Conservation (phyloP, 2,888 invertebrate genomes). For the Pammene fasciana region DNA sequence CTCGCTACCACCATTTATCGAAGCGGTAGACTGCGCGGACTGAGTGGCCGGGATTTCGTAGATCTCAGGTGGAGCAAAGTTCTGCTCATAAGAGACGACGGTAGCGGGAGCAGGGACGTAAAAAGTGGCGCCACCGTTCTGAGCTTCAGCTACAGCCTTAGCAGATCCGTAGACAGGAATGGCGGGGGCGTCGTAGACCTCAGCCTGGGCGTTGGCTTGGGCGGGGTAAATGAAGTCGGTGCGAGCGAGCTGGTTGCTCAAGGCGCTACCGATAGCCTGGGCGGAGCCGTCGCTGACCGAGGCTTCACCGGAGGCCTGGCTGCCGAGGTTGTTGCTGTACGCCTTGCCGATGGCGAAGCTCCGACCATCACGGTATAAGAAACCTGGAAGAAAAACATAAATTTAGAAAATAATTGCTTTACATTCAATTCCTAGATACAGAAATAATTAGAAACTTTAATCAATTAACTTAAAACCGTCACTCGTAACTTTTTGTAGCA, state of each 20-base stretch:
- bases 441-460: too few relatives aligned
- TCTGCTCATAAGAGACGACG: slow-evolving; percentile 69
- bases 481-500: too few relatives aligned
- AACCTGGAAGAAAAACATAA: slow-evolving; percentile 52
- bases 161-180: slow-evolving; percentile 49
- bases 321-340: slow-evolving; percentile 57
- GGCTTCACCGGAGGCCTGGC: slow-evolving; percentile 61
- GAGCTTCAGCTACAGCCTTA: slow-evolving; percentile 51
- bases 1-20: slow-evolving; percentile 58
- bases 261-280: slow-evolving; percentile 59
- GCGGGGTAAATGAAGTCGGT: slow-evolving; percentile 58
- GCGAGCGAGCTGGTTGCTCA: slow-evolving; percentile 52
- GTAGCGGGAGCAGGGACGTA: slow-evolving; percentile 65
- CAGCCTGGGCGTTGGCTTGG: slow-evolving; percentile 59
- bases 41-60: slow-evolving; percentile 50
- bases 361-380: slow-evolving; percentile 68
- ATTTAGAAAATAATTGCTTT: too few relatives aligned
- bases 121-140: slow-evolving; percentile 59
- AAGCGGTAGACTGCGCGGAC: slow-evolving; percentile 63
- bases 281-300: slow-evolving; percentile 55
- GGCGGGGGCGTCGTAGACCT: slow-evolving; percentile 53
- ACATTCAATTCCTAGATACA: too few relatives aligned
- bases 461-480: too few relatives aligned
- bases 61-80: slow-evolving; percentile 59
- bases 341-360: slow-evolving; percentile 64